Evolutionary conservation across 2,113 vertebrate genomes (phyloP), one percentile per base, ranked within the genome.

Genomic region (Vanacampus margaritifer): DNA sequence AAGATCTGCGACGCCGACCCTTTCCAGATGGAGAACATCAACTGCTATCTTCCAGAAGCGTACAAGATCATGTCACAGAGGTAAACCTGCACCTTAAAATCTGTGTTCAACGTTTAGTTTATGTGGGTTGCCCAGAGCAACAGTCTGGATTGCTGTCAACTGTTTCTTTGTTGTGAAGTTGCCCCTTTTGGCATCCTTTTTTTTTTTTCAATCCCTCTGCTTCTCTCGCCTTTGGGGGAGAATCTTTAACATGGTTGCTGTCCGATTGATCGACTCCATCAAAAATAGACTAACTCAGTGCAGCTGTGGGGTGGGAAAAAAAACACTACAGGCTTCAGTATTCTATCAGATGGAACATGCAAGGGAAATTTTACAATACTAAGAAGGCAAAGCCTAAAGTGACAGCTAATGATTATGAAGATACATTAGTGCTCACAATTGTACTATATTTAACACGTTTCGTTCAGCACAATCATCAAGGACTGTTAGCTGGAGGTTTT

Each of bases 31-130:
- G 97, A 99, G 89, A 99, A 99, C 82, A 94, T 95, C 66, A 96
- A 98, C 88, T 99, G 97, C 90, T 98, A 98, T 92, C 97, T 99
- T 86, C 95, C 97, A 80, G 97, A 99, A 3, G 97, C 97, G 85
- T 99, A 94, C 93, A 99, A 99, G 91, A 99, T 99, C 82, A 99
- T 98, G 96, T 97, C 97, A 79, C 96, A 98, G 90, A 97, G 97
- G 97, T 98, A 94, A 91, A 73, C 32, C 0, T 23, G 11, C 0
- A 23, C 37, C 59, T 21, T 45, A 12, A 64, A 50, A 43, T 46
- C 23, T 70, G 23, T 51, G 32, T 32, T 50, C 13, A 50, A 17
- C 7, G 28, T 46, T 6, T 4, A 46, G 63, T 64, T 24, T 17
- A 28, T 13, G 13, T 64, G 14, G 8, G 59, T 63, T 74, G 56